Evolutionary conservation across 1,140 invertebrate species (phyloP), one percentile per base, ranked within the genome.

Genomic region (Samia ricini): DNA sequence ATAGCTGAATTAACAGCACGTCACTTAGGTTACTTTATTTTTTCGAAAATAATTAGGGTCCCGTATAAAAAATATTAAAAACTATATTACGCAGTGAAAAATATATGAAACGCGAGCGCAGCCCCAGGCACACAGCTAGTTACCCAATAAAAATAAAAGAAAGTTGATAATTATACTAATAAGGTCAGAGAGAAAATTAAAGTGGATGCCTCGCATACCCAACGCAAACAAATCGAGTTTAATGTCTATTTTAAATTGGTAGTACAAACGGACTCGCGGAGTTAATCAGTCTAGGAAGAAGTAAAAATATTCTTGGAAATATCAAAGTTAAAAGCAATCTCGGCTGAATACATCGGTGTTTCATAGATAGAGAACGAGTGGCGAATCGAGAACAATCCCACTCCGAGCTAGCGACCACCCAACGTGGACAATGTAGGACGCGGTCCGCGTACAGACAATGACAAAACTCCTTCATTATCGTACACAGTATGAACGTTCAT

Each of bases 371-470:
- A 42, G 62, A 56, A 63, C 64, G 67, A 72, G 58, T 68, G 22
- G 70, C 63, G 73, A 69, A 71, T 76, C 62, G 64, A 68, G 64
- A 68, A 71, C 66, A 72, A 72, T 68, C 24, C 50, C 51, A 66
- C 61, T 66, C 42, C 29, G 42, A 36, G 57, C 42, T 49, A 36
- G 20, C 61, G 68, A 58, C 70, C 70, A 72, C 72, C 65, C 69
- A 67, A 63, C 59, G 56, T 49, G 61, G 49, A 48, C 60, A 60
- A 72, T 72, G 58, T 70, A 72, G 63, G 60, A 64, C 68, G 63
- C 61, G 48, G 52, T 49, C 15, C 58, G 54, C 42, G 58, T 60
- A 61, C 58, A 60, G 58, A 33, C 51, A 33, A 57, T 57, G 63
- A 60, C 50, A 65, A 24, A 65, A 60, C 54, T 33, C 23, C 23